These are phyloP conservation scores for Spialia ferax DNA, from an alignment of 2,888 invertebrate species.

Conservation along the genomic window DNA sequence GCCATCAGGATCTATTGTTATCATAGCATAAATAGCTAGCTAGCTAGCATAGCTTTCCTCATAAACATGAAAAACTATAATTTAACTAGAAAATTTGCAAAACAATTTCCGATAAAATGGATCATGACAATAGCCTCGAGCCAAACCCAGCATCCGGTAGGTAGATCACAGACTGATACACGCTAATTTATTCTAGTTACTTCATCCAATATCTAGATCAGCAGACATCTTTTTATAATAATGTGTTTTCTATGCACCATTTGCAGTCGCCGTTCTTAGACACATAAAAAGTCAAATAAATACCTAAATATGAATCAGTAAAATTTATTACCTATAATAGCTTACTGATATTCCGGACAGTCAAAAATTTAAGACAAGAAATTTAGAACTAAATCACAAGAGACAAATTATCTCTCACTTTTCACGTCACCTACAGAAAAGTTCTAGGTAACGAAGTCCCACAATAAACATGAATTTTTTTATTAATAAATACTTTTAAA, in stretches of 20 bases:
- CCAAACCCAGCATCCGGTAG: constrained; percentile 22
- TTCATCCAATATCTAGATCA: constrained; percentile 25
- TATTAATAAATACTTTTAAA: not conserved
- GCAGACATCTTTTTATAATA: not conserved
- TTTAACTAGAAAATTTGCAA: constrained; percentile 20
- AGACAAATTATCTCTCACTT: not conserved
- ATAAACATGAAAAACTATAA: constrained; percentile 17
- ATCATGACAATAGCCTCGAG: constrained; percentile 16
- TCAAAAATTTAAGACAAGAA: not conserved
- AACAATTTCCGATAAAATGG: constrained; percentile 32
- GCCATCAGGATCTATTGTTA: not conserved
- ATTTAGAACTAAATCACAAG: not conserved
- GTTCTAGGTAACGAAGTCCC: constrained; percentile 1
- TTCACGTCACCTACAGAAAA: not conserved
- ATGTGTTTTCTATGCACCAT: too few species aligned
- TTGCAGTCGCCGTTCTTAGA: too few species aligned
- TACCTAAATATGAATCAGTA: too few species aligned
- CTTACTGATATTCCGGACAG: too few species aligned
- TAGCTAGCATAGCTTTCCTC: constrained; percentile 5
- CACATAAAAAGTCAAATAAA: too few species aligned
- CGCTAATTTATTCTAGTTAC: constrained; percentile 31
- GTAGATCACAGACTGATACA: constrained; percentile 30
- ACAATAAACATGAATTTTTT: constrained; percentile 23
- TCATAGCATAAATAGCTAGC: not conserved
- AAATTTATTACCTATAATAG: too few species aligned